These are phyloP conservation scores for Lagria hirta DNA, from an alignment of 2,888 invertebrate genomes.

Conservation along the genomic window DNA sequence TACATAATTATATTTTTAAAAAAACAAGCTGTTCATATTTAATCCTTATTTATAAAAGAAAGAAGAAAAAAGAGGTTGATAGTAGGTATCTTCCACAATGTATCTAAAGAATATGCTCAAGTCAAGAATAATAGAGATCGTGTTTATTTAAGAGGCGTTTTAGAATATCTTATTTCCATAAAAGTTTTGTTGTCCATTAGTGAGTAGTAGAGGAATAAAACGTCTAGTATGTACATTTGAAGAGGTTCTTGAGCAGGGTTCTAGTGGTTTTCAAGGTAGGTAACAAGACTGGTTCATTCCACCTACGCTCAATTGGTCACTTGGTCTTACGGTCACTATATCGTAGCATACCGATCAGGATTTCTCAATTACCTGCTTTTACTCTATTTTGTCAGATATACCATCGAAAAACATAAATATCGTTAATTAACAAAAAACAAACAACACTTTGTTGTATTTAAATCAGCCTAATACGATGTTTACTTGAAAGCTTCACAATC, in stretches of 20 bases:
- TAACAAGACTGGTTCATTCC: constrained; percentile 30
- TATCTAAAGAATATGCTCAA: no score
- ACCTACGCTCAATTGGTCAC: constrained; percentile 33
- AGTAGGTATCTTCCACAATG: no score
- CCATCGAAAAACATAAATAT: no score
- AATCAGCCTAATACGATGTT: no score
- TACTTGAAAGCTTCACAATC: no score
- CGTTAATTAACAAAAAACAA: no score
- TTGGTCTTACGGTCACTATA: constrained; percentile 34
- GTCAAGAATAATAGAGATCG: constrained; percentile 1
- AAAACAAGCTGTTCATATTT: no score
- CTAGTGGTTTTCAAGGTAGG: constrained; percentile 33
- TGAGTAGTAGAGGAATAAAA: constrained; percentile 23
- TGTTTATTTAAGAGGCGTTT: constrained; percentile 23
- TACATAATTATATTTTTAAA: no score
- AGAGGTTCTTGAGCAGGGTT: constrained; percentile 23
- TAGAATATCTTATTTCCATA: constrained; percentile 25
- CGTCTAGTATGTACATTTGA: constrained; percentile 17
- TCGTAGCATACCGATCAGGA: constrained; percentile 31
- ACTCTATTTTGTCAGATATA: constrained; percentile 28
- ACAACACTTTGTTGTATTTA: no score
- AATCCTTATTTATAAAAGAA: no score
- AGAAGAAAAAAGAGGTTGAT: no score
- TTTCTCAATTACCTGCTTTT: no score
- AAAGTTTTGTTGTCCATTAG: constrained; percentile 27